phyloP scores from a whole-genome alignment of 1,140 invertebrate genomes.

The Sycophaga agraensis region DNA sequence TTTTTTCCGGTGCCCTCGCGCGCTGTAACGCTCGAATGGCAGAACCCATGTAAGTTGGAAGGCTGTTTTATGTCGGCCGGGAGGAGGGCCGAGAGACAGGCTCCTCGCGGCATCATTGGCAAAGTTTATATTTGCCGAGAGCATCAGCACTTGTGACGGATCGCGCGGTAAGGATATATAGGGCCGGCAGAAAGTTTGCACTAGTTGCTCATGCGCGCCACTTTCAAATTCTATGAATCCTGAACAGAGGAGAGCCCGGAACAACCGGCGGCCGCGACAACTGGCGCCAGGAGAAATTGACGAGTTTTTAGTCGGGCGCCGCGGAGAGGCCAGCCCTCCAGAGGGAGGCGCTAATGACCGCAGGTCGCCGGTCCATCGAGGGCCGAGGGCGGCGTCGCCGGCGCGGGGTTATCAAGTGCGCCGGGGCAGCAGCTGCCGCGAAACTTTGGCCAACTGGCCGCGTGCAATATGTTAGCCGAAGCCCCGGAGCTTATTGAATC shows the following conservation, averaged over 20 bases:
- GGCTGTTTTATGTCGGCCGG: no score
- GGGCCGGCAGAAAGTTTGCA: slow-evolving; percentile 9
- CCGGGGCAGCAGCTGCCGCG: slow-evolving; percentile 11
- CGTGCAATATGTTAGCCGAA: slow-evolving; percentile 22
- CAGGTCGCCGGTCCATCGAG: no score
- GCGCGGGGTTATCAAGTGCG: no score
- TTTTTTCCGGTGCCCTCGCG: no score
- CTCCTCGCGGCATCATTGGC: slow-evolving; percentile 17
- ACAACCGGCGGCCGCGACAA: neutral
- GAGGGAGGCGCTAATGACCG: no score
- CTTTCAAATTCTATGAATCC: slow-evolving; percentile 22
- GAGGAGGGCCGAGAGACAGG: no score
- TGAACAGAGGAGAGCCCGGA: neutral
- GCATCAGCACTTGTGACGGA: neutral
- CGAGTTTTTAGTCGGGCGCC: neutral
- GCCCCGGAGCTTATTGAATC: slow-evolving; percentile 20
- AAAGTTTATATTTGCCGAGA: slow-evolving; percentile 20
- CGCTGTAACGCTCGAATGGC: no score
- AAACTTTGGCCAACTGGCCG: slow-evolving; percentile 5
- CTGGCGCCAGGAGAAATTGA: neutral
- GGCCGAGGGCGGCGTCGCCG: no score
- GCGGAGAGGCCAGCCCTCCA: neutral
- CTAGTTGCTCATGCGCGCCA: neutral
- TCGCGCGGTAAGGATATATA: neutral
- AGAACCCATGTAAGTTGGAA: no score